Conservation (phyloP, 2,113 vertebrate genomes). For the Pipa parva region DNA sequence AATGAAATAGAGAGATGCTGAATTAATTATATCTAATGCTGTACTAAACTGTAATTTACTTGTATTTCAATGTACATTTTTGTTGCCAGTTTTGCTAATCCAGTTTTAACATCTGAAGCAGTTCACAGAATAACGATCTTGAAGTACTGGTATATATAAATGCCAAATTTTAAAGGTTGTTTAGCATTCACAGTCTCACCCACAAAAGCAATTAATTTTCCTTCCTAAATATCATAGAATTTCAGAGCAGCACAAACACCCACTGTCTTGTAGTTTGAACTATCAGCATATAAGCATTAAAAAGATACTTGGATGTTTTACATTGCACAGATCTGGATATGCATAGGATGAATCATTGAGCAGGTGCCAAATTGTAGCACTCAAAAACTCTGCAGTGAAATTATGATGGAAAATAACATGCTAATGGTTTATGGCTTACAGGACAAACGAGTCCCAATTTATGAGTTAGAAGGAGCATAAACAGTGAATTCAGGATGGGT, state of each 20-base stretch:
- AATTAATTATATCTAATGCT: too few relatives aligned
- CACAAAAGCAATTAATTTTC: conserved; percentile 37
- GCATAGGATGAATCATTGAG: conserved; percentile 23
- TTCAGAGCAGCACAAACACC: conserved; percentile 35
- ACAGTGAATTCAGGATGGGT: background rate
- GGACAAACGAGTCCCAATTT: background rate
- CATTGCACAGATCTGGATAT: background rate
- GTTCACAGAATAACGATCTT: background rate
- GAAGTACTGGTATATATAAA: conserved; percentile 4
- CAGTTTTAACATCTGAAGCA: background rate
- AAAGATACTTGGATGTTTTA: conserved; percentile 19
- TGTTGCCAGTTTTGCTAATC: background rate
- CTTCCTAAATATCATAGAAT: conserved; percentile 38
- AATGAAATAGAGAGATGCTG: too few relatives aligned
- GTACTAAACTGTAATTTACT: too few relatives aligned
- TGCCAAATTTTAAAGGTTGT: conserved; percentile 10
- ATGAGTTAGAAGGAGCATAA: background rate
- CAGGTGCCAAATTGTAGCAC: conserved; percentile 23
- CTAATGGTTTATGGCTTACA: background rate
- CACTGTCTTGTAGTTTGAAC: conserved; percentile 31
- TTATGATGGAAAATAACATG: background rate
- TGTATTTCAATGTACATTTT: background rate
- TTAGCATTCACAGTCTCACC: conserved; percentile 37
- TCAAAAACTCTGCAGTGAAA: background rate
- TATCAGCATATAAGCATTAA: background rate